Conservation (phyloP, 2,888 invertebrate species). For the Agriopis marginaria region DNA sequence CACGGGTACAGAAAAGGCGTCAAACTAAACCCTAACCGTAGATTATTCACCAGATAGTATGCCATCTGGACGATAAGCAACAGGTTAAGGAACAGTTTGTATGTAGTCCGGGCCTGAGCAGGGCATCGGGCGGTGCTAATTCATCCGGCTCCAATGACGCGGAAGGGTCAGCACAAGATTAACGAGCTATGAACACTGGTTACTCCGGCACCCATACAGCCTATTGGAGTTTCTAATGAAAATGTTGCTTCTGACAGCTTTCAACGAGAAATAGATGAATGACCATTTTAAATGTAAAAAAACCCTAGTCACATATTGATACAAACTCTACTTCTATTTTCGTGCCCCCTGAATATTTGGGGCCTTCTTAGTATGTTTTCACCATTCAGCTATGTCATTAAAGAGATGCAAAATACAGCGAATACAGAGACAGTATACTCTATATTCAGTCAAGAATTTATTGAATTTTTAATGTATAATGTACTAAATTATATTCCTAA, state of each 20-base stretch:
- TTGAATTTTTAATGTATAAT: no score
- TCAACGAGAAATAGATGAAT: background rate
- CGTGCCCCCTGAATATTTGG: no score
- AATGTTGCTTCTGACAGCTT: conserved; percentile 24
- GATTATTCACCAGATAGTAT: background rate
- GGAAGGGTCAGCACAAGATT: conserved; percentile 68
- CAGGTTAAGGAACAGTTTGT: background rate
- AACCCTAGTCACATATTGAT: no score
- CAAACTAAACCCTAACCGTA: background rate
- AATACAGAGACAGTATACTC: no score
- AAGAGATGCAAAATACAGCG: no score
- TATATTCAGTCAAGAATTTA: no score
- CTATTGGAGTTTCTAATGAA: conserved; percentile 13
- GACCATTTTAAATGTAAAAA: background rate
- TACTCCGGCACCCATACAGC: conserved; percentile 1
- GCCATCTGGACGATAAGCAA: background rate
- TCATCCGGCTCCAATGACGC: conserved; percentile 63
- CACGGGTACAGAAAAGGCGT: conserved; percentile 1
- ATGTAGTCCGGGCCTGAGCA: conserved; percentile 10
- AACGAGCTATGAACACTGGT: conserved; percentile 55
- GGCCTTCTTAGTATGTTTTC: no score
- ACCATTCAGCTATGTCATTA: no score
- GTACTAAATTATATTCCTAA: no score
- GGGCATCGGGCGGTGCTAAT: conserved; percentile 47
- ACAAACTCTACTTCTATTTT: no score